Percentiles rank a stretch among this genome's conserved stretches.
Evolutionary conservation across 1,140 invertebrate species (phyloP).

Genomic region (Drosophila setifemur): DNA sequence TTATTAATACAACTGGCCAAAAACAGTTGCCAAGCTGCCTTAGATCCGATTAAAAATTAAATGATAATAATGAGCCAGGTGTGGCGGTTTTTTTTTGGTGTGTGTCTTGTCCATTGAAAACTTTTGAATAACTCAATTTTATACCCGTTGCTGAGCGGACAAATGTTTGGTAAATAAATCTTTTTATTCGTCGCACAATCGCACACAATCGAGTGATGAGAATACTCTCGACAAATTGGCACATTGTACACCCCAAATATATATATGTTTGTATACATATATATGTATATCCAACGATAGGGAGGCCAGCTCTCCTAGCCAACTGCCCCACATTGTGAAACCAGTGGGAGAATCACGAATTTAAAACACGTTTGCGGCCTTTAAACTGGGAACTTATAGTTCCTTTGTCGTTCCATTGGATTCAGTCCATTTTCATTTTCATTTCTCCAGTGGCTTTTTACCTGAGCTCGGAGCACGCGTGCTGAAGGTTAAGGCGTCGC

Average conservation of each 20-base stretch:
- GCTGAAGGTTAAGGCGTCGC: conserved; percentile 56
- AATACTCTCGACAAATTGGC: conserved; percentile 29
- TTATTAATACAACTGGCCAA: not conserved
- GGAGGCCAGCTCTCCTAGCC: conserved; percentile 19
- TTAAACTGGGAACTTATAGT: conserved; percentile 42
- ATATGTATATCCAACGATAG: not conserved
- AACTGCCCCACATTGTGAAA: conserved; percentile 10
- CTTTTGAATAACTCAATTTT: conserved; percentile 30
- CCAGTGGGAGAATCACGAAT: conserved; percentile 35
- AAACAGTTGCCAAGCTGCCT: conserved; percentile 13
- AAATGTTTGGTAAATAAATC: conserved; percentile 22
- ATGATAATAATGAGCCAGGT: conserved; percentile 29
- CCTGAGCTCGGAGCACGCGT: conserved; percentile 32
- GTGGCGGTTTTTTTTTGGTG: not conserved
- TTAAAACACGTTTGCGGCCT: conserved; percentile 61
- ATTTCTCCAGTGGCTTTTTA: conserved; percentile 29
- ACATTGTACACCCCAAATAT: conserved; percentile 6
- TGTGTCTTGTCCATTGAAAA: not conserved
- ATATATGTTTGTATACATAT: not conserved
- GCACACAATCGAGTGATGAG: not conserved
- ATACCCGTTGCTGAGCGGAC: conserved; percentile 16
- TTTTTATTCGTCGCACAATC: too few species aligned
- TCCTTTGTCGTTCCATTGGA: conserved; percentile 8
- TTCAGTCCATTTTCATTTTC: conserved; percentile 25
- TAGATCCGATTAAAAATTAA: conserved; percentile 31